Evolutionary conservation across 35 echinoderm and acorn worm species (phyloP), one percentile per base, ranked within the genome.

Genomic region (Apostichopus japonicus): DNA sequence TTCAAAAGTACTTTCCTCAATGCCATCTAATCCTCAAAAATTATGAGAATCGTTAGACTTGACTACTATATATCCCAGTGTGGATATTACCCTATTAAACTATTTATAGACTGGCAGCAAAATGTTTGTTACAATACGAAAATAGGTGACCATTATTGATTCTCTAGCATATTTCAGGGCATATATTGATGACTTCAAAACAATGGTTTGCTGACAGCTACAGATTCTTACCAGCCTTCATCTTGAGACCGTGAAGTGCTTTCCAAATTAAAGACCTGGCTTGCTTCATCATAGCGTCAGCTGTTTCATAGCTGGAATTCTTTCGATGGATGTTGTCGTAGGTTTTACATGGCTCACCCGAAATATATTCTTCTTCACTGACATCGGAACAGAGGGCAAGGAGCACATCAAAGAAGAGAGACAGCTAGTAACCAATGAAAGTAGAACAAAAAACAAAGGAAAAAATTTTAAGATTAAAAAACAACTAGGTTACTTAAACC

Each of bases 341-440:
- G 10, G 79, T 86, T 77, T 91, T 94, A 44, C 94, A 72, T 15
- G 81, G 86, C 53, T 99, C 93, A 13, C 97, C 97, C 2, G 95
- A 90, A 4, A 96, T 80, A 53, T 92, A 99, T 7, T 94, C 92
- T 57, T 99, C 97, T 61, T 99, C 92, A 8, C 57, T 93, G n/a
- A 93, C 92, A 56, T 94, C 95, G 75, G 76, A 89, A 10, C 91
- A 90, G 33, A 99, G 90, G 33, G 93, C 92, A 53, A 99, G 86
- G 11, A 98, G 91, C 62, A 99, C 62, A 82, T 99, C 97, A 94
- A 99, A 99, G 86, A 96, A 99, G 62, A 99, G 72, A 10, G 97
- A 99, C 19, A 99, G 57, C 97, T 99, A 73, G 6, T n/a, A 24
- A 82, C 10, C 33, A 21, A 58, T 10, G 10, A 9, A 54, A 52